phyloP scores from a whole-genome alignment of 1,140 invertebrate genomes.

The Leptinotarsa undecemlineata region DNA sequence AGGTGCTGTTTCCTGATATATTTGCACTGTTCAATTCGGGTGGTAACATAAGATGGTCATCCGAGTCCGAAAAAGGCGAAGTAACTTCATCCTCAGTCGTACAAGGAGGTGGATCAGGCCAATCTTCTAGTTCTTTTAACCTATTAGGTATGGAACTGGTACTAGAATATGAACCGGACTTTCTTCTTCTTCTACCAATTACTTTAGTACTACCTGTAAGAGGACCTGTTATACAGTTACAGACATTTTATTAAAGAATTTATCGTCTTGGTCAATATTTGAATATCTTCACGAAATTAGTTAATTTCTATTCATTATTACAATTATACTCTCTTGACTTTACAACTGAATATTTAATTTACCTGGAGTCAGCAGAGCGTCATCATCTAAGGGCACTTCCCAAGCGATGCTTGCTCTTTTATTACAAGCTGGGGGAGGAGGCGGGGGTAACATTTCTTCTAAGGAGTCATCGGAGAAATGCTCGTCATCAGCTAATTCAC shows the following conservation, averaged over 20 bases:
- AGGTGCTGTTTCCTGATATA: constrained; percentile 69
- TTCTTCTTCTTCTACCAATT: constrained; percentile 63
- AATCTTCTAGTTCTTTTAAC: constrained; percentile 66
- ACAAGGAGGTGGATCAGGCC: constrained; percentile 68
- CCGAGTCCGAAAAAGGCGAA: constrained; percentile 70
- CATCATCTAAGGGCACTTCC: constrained; percentile 75
- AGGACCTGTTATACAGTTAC: neutral
- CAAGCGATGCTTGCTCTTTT: constrained; percentile 80
- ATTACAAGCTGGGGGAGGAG: constrained; percentile 60
- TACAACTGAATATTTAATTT: neutral
- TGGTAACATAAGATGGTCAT: constrained; percentile 59
- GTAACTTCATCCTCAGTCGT: constrained; percentile 68
- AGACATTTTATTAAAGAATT: too few species aligned
- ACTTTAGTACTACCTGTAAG: constrained; percentile 66
- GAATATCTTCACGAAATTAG: too few species aligned
- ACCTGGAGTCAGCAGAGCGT: constrained; percentile 70
- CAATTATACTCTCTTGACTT: neutral
- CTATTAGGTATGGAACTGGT: constrained; percentile 64
- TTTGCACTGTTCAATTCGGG: constrained; percentile 58
- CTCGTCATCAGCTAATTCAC: constrained; percentile 65
- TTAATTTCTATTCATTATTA: too few species aligned
- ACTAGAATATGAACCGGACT: constrained; percentile 63
- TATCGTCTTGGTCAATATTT: too few species aligned
- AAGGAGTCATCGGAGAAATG: constrained; percentile 82
- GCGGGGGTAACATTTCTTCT: constrained; percentile 71